Evolutionary conservation across 2,797 vertebrate genomes (phyloP).

Genomic region (Anas flavirostris): DNA sequence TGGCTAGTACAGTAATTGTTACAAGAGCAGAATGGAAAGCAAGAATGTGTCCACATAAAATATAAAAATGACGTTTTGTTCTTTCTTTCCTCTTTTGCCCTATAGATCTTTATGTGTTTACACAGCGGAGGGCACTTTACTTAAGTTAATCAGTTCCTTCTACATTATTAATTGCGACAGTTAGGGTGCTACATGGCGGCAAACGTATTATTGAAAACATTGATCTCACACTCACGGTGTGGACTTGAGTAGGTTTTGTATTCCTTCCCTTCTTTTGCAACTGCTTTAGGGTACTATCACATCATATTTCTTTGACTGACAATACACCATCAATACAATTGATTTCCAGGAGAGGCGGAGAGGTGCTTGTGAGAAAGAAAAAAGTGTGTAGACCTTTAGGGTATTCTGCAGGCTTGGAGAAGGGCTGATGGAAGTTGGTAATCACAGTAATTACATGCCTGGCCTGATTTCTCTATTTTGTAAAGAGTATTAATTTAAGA

Average conservation of each 20-base stretch:
- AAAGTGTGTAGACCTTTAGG: background rate
- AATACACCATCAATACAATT: conserved; percentile 68
- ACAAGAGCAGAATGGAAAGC: conserved; percentile 83
- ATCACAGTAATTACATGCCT: conserved; percentile 1
- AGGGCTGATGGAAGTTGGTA: background rate
- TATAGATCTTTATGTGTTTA: conserved; percentile 78
- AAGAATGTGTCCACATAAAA: conserved; percentile 82
- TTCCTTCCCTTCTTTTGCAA: conserved; percentile 56
- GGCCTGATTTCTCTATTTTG: background rate
- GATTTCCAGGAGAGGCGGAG: conserved; percentile 61
- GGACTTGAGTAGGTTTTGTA: conserved; percentile 60
- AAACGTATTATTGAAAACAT: conserved; percentile 65
- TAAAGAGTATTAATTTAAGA: conserved; percentile 1
- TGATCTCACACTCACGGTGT: conserved; percentile 57
- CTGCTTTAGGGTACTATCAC: conserved; percentile 71
- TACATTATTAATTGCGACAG: conserved; percentile 81
- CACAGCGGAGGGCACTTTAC: conserved; percentile 77
- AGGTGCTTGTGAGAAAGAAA: background rate
- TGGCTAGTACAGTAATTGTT: conserved; percentile 82
- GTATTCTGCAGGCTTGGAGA: background rate
- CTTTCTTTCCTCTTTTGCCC: conserved; percentile 63
- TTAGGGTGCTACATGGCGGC: conserved; percentile 60
- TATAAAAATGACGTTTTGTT: conserved; percentile 78
- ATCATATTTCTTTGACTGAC: conserved; percentile 78
- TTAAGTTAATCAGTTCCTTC: conserved; percentile 78